phyloP scores from a whole-genome alignment of 2,113 vertebrate species.

The Nerophis ophidion region DNA sequence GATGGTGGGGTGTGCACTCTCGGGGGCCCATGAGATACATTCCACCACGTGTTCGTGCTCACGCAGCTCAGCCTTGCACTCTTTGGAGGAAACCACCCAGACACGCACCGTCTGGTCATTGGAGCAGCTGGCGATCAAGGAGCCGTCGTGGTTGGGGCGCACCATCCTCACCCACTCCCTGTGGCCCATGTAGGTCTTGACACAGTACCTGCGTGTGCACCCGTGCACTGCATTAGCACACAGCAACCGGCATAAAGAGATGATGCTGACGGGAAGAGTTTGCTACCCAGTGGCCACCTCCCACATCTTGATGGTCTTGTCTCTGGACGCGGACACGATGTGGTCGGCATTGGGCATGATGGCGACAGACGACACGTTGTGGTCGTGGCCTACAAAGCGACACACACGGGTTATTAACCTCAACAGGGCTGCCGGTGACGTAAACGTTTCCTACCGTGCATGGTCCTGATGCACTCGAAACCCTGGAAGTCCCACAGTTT shows the following conservation, averaged over 20 bases:
- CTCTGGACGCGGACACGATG: slow-evolving; percentile 98
- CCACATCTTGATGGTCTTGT: slow-evolving; percentile 99
- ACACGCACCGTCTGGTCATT: slow-evolving; percentile 98
- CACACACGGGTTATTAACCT: neutral
- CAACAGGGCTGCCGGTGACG: neutral
- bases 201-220: slow-evolving; percentile 81
- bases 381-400: slow-evolving; percentile 85
- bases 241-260: neutral
- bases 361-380: slow-evolving; percentile 98
- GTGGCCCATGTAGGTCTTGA: slow-evolving; percentile 98
- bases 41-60: slow-evolving; percentile 98
- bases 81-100: slow-evolving; percentile 95
- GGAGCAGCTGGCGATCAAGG: slow-evolving; percentile 95
- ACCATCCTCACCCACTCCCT: slow-evolving; percentile 99
- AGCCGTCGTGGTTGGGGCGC: slow-evolving; percentile 96
- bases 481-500: slow-evolving; percentile 99
- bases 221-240: neutral
- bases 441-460: slow-evolving; percentile 82
- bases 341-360: slow-evolving; percentile 99
- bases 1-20: slow-evolving; percentile 92
- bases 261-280: neutral
- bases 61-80: slow-evolving; percentile 96
- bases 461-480: slow-evolving; percentile 98
- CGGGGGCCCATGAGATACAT: slow-evolving; percentile 97
- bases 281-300: slow-evolving; percentile 94